phyloP scores from a whole-genome alignment of 2,797 vertebrate genomes.

The Sebastiscus tertius region DNA sequence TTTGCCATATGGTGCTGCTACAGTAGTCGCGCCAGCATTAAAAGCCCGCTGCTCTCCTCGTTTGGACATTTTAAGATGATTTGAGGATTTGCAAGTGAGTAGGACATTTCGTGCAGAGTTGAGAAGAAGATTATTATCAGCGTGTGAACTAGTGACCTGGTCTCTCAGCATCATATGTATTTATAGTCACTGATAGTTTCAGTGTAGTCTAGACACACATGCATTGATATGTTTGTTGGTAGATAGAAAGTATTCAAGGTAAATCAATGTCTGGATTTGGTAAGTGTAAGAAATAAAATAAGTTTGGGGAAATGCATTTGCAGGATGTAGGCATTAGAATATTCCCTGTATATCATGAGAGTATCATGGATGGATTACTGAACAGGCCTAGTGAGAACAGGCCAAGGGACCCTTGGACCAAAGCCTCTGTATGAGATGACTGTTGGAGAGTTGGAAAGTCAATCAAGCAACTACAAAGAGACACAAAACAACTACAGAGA shows the following conservation, averaged over 20 bases:
- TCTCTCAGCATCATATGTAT: background rate
- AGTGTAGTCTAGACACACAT: background rate
- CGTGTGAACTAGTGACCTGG: slow-evolving; percentile 17
- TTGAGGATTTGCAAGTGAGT: slow-evolving; percentile 59
- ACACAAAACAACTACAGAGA: background rate
- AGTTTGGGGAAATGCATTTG: background rate
- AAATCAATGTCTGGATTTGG: background rate
- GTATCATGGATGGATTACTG: background rate
- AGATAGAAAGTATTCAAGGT: background rate
- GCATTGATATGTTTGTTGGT: background rate
- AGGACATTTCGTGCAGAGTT: slow-evolving; percentile 20
- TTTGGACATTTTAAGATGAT: slow-evolving; percentile 52
- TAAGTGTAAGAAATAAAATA: background rate
- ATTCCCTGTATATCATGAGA: background rate
- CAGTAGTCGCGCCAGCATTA: slow-evolving; percentile 6
- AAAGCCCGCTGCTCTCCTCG: slow-evolving; percentile 18
- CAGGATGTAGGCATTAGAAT: background rate
- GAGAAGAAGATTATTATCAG: slow-evolving; percentile 58
- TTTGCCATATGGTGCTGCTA: slow-evolving; percentile 47
- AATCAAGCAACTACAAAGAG: background rate
- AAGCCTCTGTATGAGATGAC: too few species aligned
- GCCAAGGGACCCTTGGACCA: background rate
- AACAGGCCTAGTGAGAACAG: too few species aligned
- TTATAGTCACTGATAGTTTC: background rate
- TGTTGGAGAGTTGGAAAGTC: too few species aligned